phyloP scores from a whole-genome alignment of 2,888 invertebrate species.

The Eupithecia subfuscata region DNA sequence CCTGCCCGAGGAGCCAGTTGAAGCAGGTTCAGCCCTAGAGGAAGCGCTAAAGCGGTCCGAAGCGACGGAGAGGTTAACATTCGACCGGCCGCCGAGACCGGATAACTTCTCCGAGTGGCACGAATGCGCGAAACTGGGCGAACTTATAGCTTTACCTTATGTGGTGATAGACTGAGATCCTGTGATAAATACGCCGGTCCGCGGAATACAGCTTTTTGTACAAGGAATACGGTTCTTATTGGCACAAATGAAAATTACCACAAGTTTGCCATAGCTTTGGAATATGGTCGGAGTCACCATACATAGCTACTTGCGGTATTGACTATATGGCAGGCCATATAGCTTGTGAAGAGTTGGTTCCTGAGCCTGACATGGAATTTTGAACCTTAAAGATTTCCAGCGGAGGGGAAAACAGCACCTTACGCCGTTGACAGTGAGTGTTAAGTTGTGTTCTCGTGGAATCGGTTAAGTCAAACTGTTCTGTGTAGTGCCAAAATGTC shows the following conservation, averaged over 20 bases:
- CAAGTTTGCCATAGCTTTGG: not conserved
- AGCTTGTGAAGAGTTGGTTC: not conserved
- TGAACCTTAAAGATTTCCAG: not conserved
- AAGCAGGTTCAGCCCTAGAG: conserved; percentile 45
- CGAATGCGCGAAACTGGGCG: conserved; percentile 91
- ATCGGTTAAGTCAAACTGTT: conserved; percentile 40
- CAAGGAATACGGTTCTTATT: conserved; percentile 10
- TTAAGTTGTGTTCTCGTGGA: conserved; percentile 17
- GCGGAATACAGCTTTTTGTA: conserved; percentile 14
- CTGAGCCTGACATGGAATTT: not conserved
- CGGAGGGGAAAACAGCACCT: not conserved
- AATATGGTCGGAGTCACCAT: not conserved
- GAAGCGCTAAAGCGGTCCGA: conserved; percentile 38
- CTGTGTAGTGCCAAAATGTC: conserved; percentile 50
- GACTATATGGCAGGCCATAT: conserved; percentile 6
- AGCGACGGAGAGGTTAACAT: conserved; percentile 49
- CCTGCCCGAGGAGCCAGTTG: conserved; percentile 44
- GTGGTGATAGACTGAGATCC: conserved; percentile 94
- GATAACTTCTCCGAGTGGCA: conserved; percentile 95
- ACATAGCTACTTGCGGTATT: not conserved
- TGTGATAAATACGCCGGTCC: conserved; percentile 43
- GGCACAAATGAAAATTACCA: not conserved
- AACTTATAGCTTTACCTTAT: conserved; percentile 97
- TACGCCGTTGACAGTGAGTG: conserved; percentile 1
- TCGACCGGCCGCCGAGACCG: conserved; percentile 62